A percentile compares a stretch with the other conserved stretches of the same genome.
These are phyloP conservation scores for Alviniconcha marisindica DNA, from an alignment of 1,140 invertebrate species.

Conservation along the genomic window DNA sequence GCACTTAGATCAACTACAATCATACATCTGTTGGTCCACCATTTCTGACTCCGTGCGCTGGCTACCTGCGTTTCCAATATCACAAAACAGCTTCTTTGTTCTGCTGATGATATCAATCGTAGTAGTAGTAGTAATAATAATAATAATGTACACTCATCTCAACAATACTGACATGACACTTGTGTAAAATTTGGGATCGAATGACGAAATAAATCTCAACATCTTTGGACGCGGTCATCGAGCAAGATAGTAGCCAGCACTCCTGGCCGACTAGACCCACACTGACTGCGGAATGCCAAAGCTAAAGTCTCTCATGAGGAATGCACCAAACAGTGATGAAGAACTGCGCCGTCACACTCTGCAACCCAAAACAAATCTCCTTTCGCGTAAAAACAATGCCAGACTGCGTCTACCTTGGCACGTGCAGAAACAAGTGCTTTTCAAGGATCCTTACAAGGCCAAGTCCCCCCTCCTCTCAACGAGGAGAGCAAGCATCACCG, in stretches of 20 bases:
- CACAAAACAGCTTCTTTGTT: constrained; percentile 17
- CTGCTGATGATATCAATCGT: background rate
- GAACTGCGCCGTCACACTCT: too few species aligned
- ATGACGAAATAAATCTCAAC: background rate
- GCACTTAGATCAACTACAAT: too few species aligned
- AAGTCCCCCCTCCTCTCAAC: too few species aligned
- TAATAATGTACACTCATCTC: constrained; percentile 2
- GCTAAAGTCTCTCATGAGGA: background rate
- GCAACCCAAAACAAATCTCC: too few species aligned
- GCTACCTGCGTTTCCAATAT: constrained; percentile 26
- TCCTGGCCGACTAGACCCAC: background rate
- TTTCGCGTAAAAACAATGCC: too few species aligned
- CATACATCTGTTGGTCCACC: background rate
- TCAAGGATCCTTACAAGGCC: too few species aligned
- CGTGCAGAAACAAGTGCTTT: too few species aligned
- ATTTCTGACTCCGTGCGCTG: background rate
- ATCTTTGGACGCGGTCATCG: background rate
- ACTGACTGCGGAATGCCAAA: background rate
- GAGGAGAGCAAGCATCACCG: too few species aligned
- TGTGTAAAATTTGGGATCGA: background rate
- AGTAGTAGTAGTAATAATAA: too few species aligned
- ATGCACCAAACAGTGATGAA: constrained; percentile 1
- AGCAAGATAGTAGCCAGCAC: background rate
- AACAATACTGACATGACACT: constrained; percentile 20
- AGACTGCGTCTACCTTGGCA: too few species aligned